These are phyloP conservation scores for Euproctis similis DNA, from an alignment of 2,888 invertebrate genomes.

Conservation along the genomic window DNA sequence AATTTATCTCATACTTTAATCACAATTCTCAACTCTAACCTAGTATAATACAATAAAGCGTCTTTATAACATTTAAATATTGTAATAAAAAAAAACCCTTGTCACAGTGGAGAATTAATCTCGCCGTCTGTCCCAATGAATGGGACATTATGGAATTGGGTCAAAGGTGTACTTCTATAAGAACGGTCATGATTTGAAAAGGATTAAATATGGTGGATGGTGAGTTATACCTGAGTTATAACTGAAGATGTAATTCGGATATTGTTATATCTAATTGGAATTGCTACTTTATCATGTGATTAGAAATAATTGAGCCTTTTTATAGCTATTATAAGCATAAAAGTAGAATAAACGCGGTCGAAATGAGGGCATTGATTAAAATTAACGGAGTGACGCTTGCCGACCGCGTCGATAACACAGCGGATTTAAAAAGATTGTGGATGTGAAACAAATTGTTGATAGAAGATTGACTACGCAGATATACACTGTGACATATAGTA, in stretches of 20 bases:
- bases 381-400: no score
- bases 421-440: no score
- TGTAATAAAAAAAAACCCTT: conserved; percentile 26
- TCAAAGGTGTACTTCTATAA: conserved; percentile 25
- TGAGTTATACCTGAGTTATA: conserved; percentile 13
- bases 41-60: no score
- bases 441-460: no score
- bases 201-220: conserved; percentile 15
- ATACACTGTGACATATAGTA: no score
- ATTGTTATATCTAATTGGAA: neutral
- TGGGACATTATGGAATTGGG: conserved; percentile 24
- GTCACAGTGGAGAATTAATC: conserved; percentile 24
- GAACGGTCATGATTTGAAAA: conserved; percentile 18
- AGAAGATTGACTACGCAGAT: no score
- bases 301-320: no score
- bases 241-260: conserved; percentile 5
- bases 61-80: conserved; percentile 16
- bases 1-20: no score
- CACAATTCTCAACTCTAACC: neutral
- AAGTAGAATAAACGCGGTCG: no score
- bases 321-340: no score
- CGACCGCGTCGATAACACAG: no score
- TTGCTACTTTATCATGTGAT: neutral
- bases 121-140: conserved; percentile 19
- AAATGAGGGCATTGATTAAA: no score